Base-by-base conservation (phyloP, 2,113 vertebrate species). In the Pipa parva region DNA sequence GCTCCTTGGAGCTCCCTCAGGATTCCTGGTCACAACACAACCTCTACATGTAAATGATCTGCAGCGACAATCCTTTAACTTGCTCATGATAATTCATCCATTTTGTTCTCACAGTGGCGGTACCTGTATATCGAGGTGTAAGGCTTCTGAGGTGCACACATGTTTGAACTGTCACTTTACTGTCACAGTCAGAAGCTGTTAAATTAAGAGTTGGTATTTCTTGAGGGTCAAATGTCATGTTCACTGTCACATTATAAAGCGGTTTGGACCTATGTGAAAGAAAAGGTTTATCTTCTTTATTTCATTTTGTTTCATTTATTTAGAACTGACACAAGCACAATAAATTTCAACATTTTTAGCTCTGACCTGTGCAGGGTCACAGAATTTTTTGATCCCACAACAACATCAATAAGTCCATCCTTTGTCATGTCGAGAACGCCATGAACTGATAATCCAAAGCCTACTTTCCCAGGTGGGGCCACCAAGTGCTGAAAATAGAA, bases 371-470 rank as follows among this genome's bases (percentile, higher is more conserved):
- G 76, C 55, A 93, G 76, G 21, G 91, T 39, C 6, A 80, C 79
- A 0, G 39, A 37, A 1, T 87, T 89, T 25, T 67, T 68, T n/a
- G 92, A 87, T 56, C 93, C 92, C 0, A 92, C 74, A 9, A 82
- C 78, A 25, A 95, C 65, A 70, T 90, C 91, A 1, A 74, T 72
- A 20, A 95, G 82, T 10, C 80, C 82, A 2, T 93, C 92, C 7
- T 74, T 63, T 0, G 80, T 88, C 7, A 93, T 81, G 24, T 95
- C 92, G 12, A 71, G 78, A 22, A 75, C 63, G 3, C 90, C 92
- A 1, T 87, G 78, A 31, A 95, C 48, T 5, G 91, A 78, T 33
- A 87, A 88, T 25, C 92, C 93, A 24, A 96, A 93, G 59, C 89
- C 87, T 51, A 75, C 85, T 7, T 88, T 77, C 0, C 15, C 17